These are phyloP conservation scores for Euthynnus affinis DNA, from an alignment of 2,797 vertebrate genomes.

Conservation along the genomic window DNA sequence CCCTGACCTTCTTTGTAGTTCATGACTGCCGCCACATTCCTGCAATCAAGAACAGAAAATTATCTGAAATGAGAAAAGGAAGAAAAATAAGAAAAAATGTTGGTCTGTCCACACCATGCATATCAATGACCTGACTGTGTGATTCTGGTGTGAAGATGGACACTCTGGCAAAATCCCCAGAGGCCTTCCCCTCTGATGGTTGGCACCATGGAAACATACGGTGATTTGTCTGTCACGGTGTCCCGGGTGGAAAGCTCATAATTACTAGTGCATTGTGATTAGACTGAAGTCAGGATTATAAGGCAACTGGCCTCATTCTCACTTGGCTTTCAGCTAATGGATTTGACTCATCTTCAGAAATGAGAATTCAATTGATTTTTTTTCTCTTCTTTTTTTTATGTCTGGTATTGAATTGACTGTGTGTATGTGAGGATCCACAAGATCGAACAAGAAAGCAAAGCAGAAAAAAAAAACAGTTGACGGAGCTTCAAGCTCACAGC, in stretches of 20 bases:
- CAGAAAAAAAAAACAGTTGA: not conserved
- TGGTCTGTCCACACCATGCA: not conserved
- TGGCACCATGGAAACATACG: conserved; percentile 74
- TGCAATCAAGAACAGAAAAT: not conserved
- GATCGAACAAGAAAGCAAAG: conserved; percentile 4
- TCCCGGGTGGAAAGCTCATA: conserved; percentile 72
- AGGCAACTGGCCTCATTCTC: conserved; percentile 38
- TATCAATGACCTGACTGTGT: conserved; percentile 17
- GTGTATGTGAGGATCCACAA: not conserved
- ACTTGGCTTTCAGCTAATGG: conserved; percentile 40
- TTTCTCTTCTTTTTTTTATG: not conserved
- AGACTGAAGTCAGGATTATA: conserved; percentile 59
- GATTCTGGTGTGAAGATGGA: conserved; percentile 36
- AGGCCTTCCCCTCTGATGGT: conserved; percentile 62
- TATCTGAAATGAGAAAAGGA: not conserved
- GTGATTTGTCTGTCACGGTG: conserved; percentile 52
- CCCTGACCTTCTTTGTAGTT: not conserved
- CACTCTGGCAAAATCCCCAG: conserved; percentile 50
- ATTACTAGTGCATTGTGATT: conserved; percentile 75
- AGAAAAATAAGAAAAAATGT: conserved; percentile 3
- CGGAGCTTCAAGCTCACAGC: conserved; percentile 3
- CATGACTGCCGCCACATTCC: not conserved
- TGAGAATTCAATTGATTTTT: conserved; percentile 40
- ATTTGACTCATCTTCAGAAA: conserved; percentile 50
- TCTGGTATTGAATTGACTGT: conserved; percentile 7